Conservation (phyloP, 2,797 vertebrate genomes). For the Danio tinwini region DNA sequence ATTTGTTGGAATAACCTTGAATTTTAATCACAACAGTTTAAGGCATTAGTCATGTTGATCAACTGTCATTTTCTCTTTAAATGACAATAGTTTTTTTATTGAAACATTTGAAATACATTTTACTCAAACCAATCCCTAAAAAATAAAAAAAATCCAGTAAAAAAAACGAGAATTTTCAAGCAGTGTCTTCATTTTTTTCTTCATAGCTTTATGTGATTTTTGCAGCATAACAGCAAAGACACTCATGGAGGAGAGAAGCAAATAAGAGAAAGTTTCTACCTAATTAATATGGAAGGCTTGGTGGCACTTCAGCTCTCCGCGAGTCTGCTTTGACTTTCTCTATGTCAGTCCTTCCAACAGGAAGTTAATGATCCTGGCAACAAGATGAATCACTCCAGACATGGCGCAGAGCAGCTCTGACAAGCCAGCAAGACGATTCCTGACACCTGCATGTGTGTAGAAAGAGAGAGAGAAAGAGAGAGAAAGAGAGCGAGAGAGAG, state of each 20-base stretch:
- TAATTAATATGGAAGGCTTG: constrained; percentile 86
- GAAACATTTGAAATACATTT: too few relatives aligned
- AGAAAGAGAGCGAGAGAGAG: constrained; percentile 3
- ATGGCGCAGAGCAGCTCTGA: constrained; percentile 89
- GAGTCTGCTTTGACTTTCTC: constrained; percentile 77
- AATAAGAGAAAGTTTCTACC: constrained; percentile 72
- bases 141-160: too few relatives aligned
- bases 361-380: constrained; percentile 92
- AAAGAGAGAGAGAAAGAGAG: constrained; percentile 13
- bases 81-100: too few relatives aligned
- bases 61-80: too few relatives aligned
- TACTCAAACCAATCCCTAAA: too few relatives aligned
- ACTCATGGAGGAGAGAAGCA: constrained; percentile 62
- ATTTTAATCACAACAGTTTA: too few relatives aligned
- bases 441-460: constrained; percentile 86
- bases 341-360: constrained; percentile 90
- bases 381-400: constrained; percentile 97
- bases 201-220: background rate
- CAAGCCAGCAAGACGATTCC: constrained; percentile 83
- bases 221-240: constrained; percentile 22
- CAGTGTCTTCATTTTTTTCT: background rate
- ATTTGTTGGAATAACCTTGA: too few relatives aligned
- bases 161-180: too few relatives aligned
- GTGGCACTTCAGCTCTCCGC: constrained; percentile 80
- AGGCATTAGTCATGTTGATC: too few relatives aligned